A percentile compares a stretch with the other conserved stretches of the same genome.
Evolutionary conservation across 2,888 invertebrate species (phyloP).

Genomic region (Microctonus brassicae): DNA sequence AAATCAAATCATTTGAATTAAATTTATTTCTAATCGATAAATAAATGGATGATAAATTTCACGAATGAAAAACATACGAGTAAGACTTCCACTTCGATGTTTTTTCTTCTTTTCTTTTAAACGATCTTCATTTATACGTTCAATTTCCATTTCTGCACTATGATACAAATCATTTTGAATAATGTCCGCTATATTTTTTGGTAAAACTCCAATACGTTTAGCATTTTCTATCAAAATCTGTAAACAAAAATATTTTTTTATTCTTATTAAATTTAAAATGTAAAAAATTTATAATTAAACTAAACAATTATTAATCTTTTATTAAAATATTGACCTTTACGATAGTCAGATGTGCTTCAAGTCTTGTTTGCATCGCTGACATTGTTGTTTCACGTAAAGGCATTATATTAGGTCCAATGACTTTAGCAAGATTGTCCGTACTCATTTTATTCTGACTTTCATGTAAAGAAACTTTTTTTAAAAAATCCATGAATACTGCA

Average conservation of each 20-base stretch:
- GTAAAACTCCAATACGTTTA: constrained; percentile 80
- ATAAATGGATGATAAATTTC: no score
- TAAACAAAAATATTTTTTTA: constrained; percentile 45
- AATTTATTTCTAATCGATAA: background rate
- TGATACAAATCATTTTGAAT: constrained; percentile 59
- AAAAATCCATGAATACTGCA: constrained; percentile 85
- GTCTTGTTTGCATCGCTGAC: constrained; percentile 73
- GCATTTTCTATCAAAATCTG: constrained; percentile 85
- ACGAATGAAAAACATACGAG: constrained; percentile 74
- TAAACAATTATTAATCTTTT: background rate
- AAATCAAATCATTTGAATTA: constrained; percentile 40
- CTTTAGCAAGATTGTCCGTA: constrained; percentile 84
- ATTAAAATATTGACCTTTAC: constrained; percentile 73
- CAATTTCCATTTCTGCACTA: constrained; percentile 59
- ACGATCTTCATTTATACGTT: constrained; percentile 38
- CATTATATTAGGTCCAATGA: constrained; percentile 89
- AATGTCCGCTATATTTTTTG: constrained; percentile 73
- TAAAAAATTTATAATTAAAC: constrained; percentile 1
- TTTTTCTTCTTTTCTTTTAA: constrained; percentile 76
- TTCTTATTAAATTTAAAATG: background rate
- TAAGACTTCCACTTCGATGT: constrained; percentile 87
- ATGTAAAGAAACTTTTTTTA: constrained; percentile 78
- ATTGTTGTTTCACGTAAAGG: constrained; percentile 77
- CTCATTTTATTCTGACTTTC: constrained; percentile 87
- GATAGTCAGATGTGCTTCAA: constrained; percentile 79